Evolutionary conservation across 2,113 vertebrate genomes (phyloP).

Genomic region (Syngnathus typhle): DNA sequence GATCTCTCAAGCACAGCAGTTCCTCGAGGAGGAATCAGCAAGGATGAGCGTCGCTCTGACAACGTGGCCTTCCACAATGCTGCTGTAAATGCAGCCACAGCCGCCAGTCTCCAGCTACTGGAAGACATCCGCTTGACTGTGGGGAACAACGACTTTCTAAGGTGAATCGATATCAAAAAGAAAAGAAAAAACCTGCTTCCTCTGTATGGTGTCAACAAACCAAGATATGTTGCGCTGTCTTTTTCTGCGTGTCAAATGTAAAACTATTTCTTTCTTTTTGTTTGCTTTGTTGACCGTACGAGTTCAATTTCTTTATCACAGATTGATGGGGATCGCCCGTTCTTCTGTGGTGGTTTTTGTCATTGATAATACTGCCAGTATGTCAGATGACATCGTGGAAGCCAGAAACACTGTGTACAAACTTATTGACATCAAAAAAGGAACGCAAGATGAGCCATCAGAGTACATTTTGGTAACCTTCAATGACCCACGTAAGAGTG

Average conservation of each 20-base stretch:
- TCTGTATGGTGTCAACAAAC: neutral
- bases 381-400: conserved; percentile 61
- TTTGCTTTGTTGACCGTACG: neutral
- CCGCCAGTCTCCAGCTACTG: conserved; percentile 58
- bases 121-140: conserved; percentile 58
- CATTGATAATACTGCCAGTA: conserved; percentile 72
- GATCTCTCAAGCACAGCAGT: conserved; percentile 50
- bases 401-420: conserved; percentile 39
- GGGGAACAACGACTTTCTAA: conserved; percentile 58
- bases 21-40: conserved; percentile 66
- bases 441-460: conserved; percentile 70
- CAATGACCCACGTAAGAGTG: conserved; percentile 64
- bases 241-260: neutral
- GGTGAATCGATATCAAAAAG: conserved; percentile 33
- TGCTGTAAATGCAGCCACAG: conserved; percentile 56
- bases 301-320: conserved; percentile 26
- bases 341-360: conserved; percentile 69
- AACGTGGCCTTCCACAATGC: conserved; percentile 45
- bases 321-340: conserved; percentile 70
- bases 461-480: conserved; percentile 73
- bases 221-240: neutral
- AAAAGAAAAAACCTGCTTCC: neutral
- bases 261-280: neutral
- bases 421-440: conserved; percentile 65
- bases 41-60: conserved; percentile 54